phyloP scores from a whole-genome alignment of 1,140 invertebrate species.

The Drosophila kohkoa region DNA sequence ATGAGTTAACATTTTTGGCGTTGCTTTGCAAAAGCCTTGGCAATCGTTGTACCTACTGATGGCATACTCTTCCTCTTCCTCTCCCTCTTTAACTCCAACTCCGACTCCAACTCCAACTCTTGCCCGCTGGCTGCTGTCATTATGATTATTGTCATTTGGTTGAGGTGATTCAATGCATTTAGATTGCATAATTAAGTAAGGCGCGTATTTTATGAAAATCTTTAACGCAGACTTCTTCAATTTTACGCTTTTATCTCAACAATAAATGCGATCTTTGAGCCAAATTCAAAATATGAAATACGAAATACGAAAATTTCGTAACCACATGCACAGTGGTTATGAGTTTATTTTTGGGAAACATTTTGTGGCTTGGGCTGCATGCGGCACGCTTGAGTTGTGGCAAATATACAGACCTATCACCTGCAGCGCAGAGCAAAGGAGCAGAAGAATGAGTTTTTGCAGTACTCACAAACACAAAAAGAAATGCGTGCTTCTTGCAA shows the following conservation, averaged over 20 bases:
- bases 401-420: neutral
- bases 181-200: constrained; percentile 81
- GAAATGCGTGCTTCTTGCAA: constrained; percentile 27
- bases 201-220: constrained; percentile 38
- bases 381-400: too few relatives aligned
- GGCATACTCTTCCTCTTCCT: constrained; percentile 7
- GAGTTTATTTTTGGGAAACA: too few relatives aligned
- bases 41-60: constrained; percentile 44
- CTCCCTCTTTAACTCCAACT: neutral
- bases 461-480: neutral
- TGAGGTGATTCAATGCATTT: constrained; percentile 82
- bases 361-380: neutral
- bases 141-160: constrained; percentile 81
- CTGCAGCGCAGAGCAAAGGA: neutral
- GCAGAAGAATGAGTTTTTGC: neutral
- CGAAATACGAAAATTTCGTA: too few relatives aligned
- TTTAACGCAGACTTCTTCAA: neutral
- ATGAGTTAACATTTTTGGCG: constrained; percentile 79
- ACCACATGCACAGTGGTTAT: too few relatives aligned
- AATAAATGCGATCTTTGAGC: neutral
- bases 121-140: constrained; percentile 52
- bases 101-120: constrained; percentile 6
- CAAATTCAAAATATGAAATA: neutral
- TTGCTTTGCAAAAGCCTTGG: constrained; percentile 39
- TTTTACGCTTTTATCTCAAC: neutral